A percentile compares a stretch with the other conserved stretches of the same genome.
These are phyloP conservation scores for Catalaphyllia jardinei DNA, from an alignment of 64 coral and sea anemone species.

Conservation along the genomic window DNA sequence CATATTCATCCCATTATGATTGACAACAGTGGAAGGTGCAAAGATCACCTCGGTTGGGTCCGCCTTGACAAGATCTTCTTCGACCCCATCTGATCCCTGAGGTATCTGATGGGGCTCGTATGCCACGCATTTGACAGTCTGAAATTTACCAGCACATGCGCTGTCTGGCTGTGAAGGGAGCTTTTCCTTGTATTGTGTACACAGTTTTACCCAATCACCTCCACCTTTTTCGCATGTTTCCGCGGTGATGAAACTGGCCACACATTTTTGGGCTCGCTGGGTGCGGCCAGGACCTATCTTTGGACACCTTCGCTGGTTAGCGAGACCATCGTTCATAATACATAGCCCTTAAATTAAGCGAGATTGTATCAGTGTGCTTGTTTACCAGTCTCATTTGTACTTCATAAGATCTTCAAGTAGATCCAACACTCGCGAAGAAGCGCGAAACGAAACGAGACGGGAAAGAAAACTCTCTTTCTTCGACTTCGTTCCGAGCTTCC, in stretches of 20 bases:
- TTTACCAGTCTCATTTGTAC: too few relatives aligned
- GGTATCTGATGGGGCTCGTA: slow-evolving; percentile 17
- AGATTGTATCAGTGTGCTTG: too few relatives aligned
- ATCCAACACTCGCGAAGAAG: too few relatives aligned
- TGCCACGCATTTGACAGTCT: background rate
- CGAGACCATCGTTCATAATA: slow-evolving; percentile 5
- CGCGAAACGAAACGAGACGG: too few relatives aligned
- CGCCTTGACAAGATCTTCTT: background rate
- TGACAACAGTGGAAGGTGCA: slow-evolving; percentile 38
- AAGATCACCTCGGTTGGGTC: slow-evolving; percentile 1
- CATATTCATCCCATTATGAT: slow-evolving; percentile 39
- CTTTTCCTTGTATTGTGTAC: slow-evolving; percentile 2
- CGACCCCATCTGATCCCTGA: background rate
- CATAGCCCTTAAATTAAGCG: background rate
- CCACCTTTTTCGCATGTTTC: background rate
- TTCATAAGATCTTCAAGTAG: too few relatives aligned
- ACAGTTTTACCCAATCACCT: background rate
- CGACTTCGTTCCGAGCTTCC: too few relatives aligned
- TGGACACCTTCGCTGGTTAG: background rate
- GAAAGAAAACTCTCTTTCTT: too few relatives aligned
- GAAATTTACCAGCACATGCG: background rate
- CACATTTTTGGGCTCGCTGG: background rate
- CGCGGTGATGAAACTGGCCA: slow-evolving; percentile 20
- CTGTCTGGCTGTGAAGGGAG: background rate
- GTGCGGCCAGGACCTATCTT: background rate